Percentiles rank a stretch among this genome's conserved stretches.
These are phyloP conservation scores for Papilio demoleus DNA, from an alignment of 2,888 invertebrate genomes.

Conservation along the genomic window DNA sequence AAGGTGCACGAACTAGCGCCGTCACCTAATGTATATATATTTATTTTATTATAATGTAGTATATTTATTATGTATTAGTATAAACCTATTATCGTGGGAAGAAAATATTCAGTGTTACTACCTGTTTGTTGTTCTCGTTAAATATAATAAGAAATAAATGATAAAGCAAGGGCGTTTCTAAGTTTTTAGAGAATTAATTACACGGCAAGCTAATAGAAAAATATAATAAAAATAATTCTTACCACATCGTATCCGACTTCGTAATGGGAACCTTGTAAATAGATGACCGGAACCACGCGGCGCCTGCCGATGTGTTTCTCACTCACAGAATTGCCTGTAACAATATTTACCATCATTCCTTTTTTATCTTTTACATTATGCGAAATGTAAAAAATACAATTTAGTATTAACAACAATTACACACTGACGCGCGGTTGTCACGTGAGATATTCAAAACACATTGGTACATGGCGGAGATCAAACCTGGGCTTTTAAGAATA, in stretches of 20 bases:
- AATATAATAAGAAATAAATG: background rate
- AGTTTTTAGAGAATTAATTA: background rate
- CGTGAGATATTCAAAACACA: too few relatives aligned
- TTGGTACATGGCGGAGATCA: too few relatives aligned
- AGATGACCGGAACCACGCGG: constrained; percentile 87
- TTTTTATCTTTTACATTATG: too few relatives aligned
- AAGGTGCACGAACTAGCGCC: too few relatives aligned
- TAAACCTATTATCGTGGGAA: background rate
- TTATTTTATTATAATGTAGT: too few relatives aligned
- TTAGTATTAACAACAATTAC: too few relatives aligned
- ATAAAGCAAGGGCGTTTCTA: background rate
- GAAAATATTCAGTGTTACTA: background rate
- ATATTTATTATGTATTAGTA: background rate
- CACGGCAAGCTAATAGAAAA: constrained; percentile 2
- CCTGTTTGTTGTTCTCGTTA: background rate
- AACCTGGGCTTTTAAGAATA: too few relatives aligned
- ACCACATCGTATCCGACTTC: constrained; percentile 95
- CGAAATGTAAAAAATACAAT: too few relatives aligned
- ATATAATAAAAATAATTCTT: constrained; percentile 61
- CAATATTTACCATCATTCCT: constrained; percentile 34
- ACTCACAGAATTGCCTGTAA: constrained; percentile 58
- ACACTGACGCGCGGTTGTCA: too few relatives aligned
- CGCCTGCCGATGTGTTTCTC: constrained; percentile 62
- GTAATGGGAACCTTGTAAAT: constrained; percentile 91
- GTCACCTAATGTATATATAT: too few relatives aligned